phyloP scores from a whole-genome alignment of 2,888 invertebrate genomes.

The Drosophila multiciliata region DNA sequence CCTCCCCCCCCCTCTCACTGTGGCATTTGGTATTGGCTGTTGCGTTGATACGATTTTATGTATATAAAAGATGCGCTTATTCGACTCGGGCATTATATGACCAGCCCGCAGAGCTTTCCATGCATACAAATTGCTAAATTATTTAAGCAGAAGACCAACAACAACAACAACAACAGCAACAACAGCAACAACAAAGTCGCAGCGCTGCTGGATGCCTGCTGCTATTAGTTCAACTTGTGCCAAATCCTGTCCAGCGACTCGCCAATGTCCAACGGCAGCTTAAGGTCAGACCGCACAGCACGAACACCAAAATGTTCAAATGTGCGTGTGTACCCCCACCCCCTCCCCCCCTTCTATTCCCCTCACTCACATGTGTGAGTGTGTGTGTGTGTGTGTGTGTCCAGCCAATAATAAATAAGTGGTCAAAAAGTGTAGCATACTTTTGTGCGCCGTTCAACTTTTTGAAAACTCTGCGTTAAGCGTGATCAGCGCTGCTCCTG shows the following conservation, averaged over 20 bases:
- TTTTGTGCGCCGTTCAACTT: conserved; percentile 69
- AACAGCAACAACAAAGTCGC: conserved; percentile 7
- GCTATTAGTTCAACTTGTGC: conserved; percentile 59
- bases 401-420: conserved; percentile 78
- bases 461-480: conserved; percentile 65
- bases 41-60: conserved; percentile 76
- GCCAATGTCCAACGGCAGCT: conserved; percentile 50
- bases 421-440: conserved; percentile 69
- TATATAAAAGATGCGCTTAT: conserved; percentile 77
- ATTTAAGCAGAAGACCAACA: conserved; percentile 66
- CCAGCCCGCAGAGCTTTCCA: conserved; percentile 71
- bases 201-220: conserved; percentile 39
- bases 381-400: conserved; percentile 24
- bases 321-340: conserved; percentile 18
- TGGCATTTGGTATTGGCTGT: conserved; percentile 28
- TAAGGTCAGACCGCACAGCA: conserved; percentile 61
- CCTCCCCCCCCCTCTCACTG: neutral
- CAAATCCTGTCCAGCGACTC: conserved; percentile 56
- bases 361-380: conserved; percentile 2
- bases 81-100: conserved; percentile 74
- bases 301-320: conserved; percentile 44
- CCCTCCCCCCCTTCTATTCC: too few species aligned
- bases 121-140: conserved; percentile 80
- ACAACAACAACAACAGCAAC: conserved; percentile 3
- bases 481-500: conserved; percentile 32